Evolutionary conservation across 2,797 vertebrate species (phyloP), one percentile per base, ranked within the genome.

Genomic region (Betta splendens): DNA sequence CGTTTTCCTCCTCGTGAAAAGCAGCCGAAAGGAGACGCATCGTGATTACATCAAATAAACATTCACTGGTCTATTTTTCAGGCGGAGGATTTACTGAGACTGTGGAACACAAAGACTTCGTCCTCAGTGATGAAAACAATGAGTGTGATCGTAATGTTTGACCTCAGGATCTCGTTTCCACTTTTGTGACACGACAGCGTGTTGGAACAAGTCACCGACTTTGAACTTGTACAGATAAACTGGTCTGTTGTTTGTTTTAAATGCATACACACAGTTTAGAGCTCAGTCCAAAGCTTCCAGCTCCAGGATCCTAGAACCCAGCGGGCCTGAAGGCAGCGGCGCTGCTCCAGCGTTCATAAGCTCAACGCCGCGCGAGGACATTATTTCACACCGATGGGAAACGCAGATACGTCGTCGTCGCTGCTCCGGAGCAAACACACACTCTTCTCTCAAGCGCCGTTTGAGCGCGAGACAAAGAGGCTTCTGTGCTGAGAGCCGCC

Each of bases 401-500:
- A 81, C 71, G 69, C 77, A 81, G 73, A 82, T 72, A 76, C 53
- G 44, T 22, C 43, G 57, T 81, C 54, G 62, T 78, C 67, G 65
- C 21, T 71, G 53, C 65, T 55, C 57, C 64, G 64, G 48, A 64
- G 61, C 57, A 79, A 87, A 81, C 60, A 58, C n/a, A n/a, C 35
- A 43, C 66, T 72, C 75, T 64, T 67, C 56, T 70, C 69, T 81
- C 47, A 57, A 71, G 65, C 52, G 55, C 45, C 54, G 58, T 61
- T 74, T 76, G 53, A 77, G 21, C 16, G 50, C n/a, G n/a, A 83
- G 50, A 87, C 89, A 90, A 90, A 89, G 84, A 83, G 50, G 75
- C 58, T 71, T 87, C 80, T 87, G 83, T 88, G 65, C 39, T 16
- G 46, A 25, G 44, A 16, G 42, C 66, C 35, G n/a, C n/a, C 47